Percentiles rank a stretch among this genome's conserved stretches.
phyloP scores from a whole-genome alignment of 2,113 vertebrate genomes.

The Picathartes gymnocephalus region DNA sequence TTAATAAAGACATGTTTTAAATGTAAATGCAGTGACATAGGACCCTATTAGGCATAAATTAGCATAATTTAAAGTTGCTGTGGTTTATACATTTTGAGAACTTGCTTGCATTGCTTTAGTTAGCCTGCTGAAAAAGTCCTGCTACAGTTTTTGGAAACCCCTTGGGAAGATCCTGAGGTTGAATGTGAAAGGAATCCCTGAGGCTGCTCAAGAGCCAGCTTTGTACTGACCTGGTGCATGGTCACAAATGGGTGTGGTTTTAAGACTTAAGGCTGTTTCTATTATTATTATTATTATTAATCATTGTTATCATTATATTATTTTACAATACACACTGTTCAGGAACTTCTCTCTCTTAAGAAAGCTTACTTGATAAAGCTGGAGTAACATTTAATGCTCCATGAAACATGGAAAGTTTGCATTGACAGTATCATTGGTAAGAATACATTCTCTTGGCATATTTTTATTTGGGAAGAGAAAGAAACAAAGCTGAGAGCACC shows the following conservation, averaged over 20 bases:
- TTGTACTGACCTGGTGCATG: fast-evolving
- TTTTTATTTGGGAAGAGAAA: not conserved
- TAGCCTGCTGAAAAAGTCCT: not conserved
- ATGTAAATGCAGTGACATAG: not conserved
- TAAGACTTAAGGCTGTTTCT: not conserved
- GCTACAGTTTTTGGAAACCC: not conserved
- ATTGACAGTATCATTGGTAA: not conserved
- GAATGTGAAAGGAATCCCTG: not conserved
- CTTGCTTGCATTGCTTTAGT: not conserved
- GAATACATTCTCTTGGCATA: not conserved
- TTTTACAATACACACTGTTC: not conserved
- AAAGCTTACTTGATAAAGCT: not conserved
- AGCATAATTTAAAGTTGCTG: not conserved
- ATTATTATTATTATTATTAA: not conserved
- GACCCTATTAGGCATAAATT: not conserved
- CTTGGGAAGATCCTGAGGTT: not conserved
- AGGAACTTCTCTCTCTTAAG: not conserved
- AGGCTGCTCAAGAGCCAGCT: not conserved
- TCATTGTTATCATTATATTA: not conserved
- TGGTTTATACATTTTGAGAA: not conserved
- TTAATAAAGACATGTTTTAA: not conserved
- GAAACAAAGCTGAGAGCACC: not conserved
- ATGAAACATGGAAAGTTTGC: not conserved
- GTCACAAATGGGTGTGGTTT: not conserved
- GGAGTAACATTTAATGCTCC: not conserved